Conservation (phyloP, 2,113 vertebrate species). For the Synodontis membranacea region DNA sequence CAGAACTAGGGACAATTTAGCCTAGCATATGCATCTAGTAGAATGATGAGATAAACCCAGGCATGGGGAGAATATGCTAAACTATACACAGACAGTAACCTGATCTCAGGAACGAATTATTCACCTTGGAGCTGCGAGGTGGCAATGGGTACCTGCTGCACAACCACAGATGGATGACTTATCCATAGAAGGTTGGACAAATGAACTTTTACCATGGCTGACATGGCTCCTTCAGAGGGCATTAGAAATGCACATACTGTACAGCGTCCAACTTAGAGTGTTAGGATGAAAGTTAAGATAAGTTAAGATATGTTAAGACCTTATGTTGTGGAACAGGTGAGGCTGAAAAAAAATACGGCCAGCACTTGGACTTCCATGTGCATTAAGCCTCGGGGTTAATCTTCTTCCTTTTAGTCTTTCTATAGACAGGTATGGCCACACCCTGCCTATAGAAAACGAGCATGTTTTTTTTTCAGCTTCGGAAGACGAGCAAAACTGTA, state of each 20-base stretch:
- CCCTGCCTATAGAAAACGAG: conserved; percentile 8
- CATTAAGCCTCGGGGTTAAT: not conserved
- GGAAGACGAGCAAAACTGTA: conserved; percentile 19
- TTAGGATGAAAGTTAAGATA: no score
- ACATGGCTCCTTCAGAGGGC: not conserved
- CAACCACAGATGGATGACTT: not conserved
- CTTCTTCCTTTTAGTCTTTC: not conserved
- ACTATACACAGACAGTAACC: not conserved
- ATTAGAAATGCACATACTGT: not conserved
- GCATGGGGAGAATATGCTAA: not conserved
- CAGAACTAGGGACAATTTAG: not conserved
- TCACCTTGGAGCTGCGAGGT: not conserved
- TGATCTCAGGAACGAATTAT: not conserved
- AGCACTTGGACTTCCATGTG: not conserved
- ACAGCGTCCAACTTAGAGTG: not conserved
- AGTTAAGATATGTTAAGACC: no score
- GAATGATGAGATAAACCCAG: not conserved
- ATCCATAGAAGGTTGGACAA: not conserved
- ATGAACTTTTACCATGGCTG: not conserved
- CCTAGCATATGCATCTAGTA: not conserved
- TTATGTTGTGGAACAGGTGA: conserved; percentile 26
- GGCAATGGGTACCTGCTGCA: not conserved
- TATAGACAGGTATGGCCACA: not conserved
- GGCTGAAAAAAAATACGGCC: conserved; percentile 25
- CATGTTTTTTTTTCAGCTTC: not conserved